These are phyloP conservation scores for Chiroxiphia lanceolata DNA, from an alignment of 2,797 vertebrate species.

Conservation along the genomic window DNA sequence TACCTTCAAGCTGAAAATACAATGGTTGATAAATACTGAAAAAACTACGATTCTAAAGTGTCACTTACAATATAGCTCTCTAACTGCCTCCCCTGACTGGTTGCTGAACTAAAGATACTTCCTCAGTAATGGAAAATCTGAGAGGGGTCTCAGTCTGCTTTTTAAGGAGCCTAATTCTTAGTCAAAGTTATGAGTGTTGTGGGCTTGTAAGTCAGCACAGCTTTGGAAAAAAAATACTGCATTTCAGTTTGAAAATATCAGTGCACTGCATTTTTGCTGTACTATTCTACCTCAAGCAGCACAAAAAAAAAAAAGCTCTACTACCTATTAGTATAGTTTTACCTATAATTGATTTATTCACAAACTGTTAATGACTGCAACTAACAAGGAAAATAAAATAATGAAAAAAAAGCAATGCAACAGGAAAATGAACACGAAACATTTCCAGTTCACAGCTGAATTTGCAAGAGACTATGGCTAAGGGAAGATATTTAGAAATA, in stretches of 20 bases:
- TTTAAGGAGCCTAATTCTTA: neutral
- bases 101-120: neutral
- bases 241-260: neutral
- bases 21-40: neutral
- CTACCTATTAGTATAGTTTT: neutral
- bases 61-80: constrained; percentile 12
- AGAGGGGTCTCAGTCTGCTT: neutral
- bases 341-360: neutral
- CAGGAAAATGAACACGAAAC: neutral
- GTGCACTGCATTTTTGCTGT: neutral
- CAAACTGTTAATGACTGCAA: neutral
- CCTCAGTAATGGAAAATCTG: neutral
- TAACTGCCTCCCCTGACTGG: neutral
- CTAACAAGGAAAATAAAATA: neutral
- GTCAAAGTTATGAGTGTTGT: neutral
- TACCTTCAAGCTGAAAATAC: constrained; percentile 27
- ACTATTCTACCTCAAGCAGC: neutral
- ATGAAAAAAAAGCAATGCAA: neutral
- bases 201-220: neutral
- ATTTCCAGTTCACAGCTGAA: neutral
- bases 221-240: neutral
- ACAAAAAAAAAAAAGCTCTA: neutral
- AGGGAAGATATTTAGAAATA: neutral
- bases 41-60: neutral
- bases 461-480: neutral